A percentile compares a stretch with the other conserved stretches of the same genome.
Evolutionary conservation across 2,888 invertebrate genomes (phyloP).

Genomic region (Tetragonisca angustula): DNA sequence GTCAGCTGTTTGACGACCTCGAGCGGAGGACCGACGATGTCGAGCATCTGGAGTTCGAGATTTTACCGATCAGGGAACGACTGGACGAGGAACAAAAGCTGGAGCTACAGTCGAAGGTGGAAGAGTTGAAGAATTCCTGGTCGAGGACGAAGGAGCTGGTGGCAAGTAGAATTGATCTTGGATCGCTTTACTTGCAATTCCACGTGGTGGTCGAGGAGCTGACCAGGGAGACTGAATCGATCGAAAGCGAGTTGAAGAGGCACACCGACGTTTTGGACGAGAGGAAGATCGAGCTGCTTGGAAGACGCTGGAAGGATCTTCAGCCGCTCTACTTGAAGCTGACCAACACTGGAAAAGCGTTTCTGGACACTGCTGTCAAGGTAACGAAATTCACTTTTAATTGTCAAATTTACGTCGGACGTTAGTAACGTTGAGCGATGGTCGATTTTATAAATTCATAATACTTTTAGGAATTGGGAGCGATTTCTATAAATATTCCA

Average conservation of each 20-base stretch:
- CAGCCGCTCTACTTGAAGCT: slow-evolving; percentile 88
- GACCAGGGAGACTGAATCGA: slow-evolving; percentile 87
- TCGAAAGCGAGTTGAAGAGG: slow-evolving; percentile 87
- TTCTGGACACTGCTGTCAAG: slow-evolving; percentile 87
- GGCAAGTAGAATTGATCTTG: slow-evolving; percentile 88
- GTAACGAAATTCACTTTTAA: slow-evolving; percentile 78
- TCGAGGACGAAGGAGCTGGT: slow-evolving; percentile 87
- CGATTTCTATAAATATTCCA: neutral
- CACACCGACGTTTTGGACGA: slow-evolving; percentile 85
- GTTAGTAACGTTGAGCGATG: neutral
- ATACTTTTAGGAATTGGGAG: neutral
- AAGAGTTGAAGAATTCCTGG: slow-evolving; percentile 88
- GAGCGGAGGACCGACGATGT: slow-evolving; percentile 88
- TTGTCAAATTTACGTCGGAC: neutral
- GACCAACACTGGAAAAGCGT: slow-evolving; percentile 88
- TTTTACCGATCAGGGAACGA: slow-evolving; percentile 85
- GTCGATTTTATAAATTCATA: neutral
- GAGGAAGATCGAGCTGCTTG: slow-evolving; percentile 84
- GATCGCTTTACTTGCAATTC: slow-evolving; percentile 89
- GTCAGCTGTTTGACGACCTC: slow-evolving; percentile 89
- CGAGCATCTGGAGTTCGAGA: slow-evolving; percentile 84
- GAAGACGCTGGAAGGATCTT: slow-evolving; percentile 88
- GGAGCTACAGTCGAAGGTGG: slow-evolving; percentile 88
- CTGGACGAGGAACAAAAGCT: slow-evolving; percentile 88
- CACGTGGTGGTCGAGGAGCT: slow-evolving; percentile 89